Conservation (phyloP, 1,140 invertebrate genomes). For the Drosophila fuyamai region DNA sequence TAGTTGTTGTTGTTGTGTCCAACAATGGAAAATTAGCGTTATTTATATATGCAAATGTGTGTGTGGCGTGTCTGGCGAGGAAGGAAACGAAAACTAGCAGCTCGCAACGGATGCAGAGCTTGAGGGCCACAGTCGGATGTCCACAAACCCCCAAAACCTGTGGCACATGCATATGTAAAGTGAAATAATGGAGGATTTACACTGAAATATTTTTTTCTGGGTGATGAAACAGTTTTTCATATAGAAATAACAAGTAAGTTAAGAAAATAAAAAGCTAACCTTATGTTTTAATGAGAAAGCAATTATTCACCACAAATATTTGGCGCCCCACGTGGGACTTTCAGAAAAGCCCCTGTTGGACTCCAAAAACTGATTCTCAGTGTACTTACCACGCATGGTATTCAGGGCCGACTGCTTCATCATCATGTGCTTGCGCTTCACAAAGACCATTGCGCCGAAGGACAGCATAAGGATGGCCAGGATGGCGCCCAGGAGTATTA, state of each 20-base stretch:
- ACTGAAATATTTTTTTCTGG: not conserved
- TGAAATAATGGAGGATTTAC: not conserved
- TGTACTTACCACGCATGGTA: conserved; percentile 82
- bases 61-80: conserved; percentile 51
- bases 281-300: not conserved
- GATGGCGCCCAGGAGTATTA: conserved; percentile 89
- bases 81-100: conserved; percentile 67
- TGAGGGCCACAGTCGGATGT: conserved; percentile 11
- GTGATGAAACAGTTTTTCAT: not conserved
- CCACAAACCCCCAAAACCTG: not conserved
- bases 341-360: not conserved
- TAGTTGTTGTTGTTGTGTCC: conserved; percentile 37
- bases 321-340: not conserved
- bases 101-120: conserved; percentile 62
- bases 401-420: conserved; percentile 84
- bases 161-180: not conserved
- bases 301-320: not conserved
- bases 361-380: not conserved
- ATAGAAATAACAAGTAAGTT: not conserved
- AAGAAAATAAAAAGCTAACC: not conserved
- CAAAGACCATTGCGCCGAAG: conserved; percentile 88
- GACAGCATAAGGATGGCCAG: conserved; percentile 89
- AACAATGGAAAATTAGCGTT: conserved; percentile 79
- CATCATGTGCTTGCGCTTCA: conserved; percentile 85
- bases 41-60: conserved; percentile 76